Evolutionary conservation across 2,888 invertebrate genomes (phyloP).

Genomic region (Penaeus monodon): DNA sequence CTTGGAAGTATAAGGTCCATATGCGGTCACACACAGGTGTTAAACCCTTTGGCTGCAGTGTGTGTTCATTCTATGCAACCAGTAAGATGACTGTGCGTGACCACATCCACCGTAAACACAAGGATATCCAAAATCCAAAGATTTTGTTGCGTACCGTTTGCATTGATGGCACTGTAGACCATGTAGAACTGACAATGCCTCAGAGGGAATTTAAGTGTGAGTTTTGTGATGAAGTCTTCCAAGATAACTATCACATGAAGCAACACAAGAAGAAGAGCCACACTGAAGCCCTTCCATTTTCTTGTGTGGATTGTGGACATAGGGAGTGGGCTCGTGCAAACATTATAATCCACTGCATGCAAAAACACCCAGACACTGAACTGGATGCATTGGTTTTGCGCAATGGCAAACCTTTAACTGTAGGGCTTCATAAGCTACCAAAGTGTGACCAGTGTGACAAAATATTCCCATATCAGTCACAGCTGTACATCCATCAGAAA

Average conservation of each 20-base stretch:
- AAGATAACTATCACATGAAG: conserved; percentile 62
- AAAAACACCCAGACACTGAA: conserved; percentile 42
- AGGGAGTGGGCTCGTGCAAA: conserved; percentile 59
- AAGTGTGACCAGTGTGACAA: conserved; percentile 62
- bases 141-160: conserved; percentile 57
- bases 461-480: conserved; percentile 61
- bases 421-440: conserved; percentile 61
- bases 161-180: conserved; percentile 61
- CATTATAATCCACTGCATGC: conserved; percentile 62
- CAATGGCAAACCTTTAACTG: conserved; percentile 59
- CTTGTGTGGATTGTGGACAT: conserved; percentile 53
- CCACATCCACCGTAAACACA: conserved; percentile 64
- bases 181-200: conserved; percentile 60
- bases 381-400: conserved; percentile 50
- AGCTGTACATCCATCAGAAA: conserved; percentile 61
- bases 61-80: conserved; percentile 59
- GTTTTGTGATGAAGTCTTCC: conserved; percentile 47
- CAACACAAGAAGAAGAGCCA: conserved; percentile 60
- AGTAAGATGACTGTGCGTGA: conserved; percentile 65
- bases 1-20: conserved; percentile 65
- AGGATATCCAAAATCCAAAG: conserved; percentile 50
- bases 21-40: conserved; percentile 64
- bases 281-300: conserved; percentile 55
- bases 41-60: conserved; percentile 62
- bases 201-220: conserved; percentile 63